Evolutionary conservation across 2,888 invertebrate genomes (phyloP).

Genomic region (Pseudeuparius sepicola): DNA sequence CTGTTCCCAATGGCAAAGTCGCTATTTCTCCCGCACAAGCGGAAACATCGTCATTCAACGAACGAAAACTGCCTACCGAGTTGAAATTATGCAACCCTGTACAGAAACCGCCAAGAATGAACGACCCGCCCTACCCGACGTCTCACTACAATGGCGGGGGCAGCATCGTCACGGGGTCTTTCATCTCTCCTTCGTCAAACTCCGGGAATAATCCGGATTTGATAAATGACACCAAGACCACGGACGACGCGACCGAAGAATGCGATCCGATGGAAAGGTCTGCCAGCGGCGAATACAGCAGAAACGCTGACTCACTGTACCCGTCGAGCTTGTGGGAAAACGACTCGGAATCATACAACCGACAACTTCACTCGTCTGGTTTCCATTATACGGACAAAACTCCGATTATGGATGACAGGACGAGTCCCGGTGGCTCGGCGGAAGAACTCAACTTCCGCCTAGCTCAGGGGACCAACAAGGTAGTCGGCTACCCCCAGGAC

Average conservation of each 20-base stretch:
- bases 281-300: conserved; percentile 68
- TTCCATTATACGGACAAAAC: conserved; percentile 62
- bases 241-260: conserved; percentile 40
- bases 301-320: conserved; percentile 66
- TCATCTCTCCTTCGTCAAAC: conserved; percentile 64
- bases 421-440: conserved; percentile 48
- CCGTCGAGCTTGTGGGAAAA: conserved; percentile 74
- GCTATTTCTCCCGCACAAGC: conserved; percentile 38
- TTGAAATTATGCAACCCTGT: conserved; percentile 52
- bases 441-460: conserved; percentile 56
- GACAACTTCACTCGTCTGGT: no score
- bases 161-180: conserved; percentile 52
- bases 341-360: conserved; percentile 24
- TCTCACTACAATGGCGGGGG: conserved; percentile 60
- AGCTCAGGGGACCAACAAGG: conserved; percentile 30
- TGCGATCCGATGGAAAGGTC: conserved; percentile 42
- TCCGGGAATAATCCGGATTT: conserved; percentile 75
- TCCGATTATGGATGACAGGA: conserved; percentile 55
- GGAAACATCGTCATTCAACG: conserved; percentile 33
- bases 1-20: conserved; percentile 42
- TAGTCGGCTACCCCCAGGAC: conserved; percentile 59
- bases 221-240: conserved; percentile 70
- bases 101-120: conserved; percentile 59
- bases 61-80: conserved; percentile 39
- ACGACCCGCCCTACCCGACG: conserved; percentile 59